phyloP scores from a whole-genome alignment of 2,888 invertebrate species.

The Yponomeuta evonymella region DNA sequence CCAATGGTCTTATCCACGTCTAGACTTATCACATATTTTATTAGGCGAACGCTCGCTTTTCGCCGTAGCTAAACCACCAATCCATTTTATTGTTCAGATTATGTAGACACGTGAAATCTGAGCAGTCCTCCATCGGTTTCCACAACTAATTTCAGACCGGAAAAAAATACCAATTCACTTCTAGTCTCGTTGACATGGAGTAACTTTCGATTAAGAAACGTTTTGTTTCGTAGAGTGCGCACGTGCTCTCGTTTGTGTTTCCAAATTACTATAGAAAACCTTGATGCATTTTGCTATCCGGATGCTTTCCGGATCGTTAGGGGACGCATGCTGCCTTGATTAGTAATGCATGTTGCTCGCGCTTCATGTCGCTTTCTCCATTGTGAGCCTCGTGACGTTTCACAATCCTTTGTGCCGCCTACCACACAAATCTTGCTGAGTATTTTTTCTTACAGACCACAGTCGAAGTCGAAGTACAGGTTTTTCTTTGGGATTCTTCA shows the following conservation, averaged over 20 bases:
- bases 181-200: not conserved
- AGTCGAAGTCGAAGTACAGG: constrained; percentile 28
- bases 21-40: too few species aligned
- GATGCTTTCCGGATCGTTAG: constrained; percentile 26
- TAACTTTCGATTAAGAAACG: constrained; percentile 4
- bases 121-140: not conserved
- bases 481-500: constrained; percentile 37
- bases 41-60: too few species aligned
- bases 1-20: too few species aligned
- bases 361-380: constrained; percentile 61
- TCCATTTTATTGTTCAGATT: not conserved
- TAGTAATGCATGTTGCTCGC: constrained; percentile 61
- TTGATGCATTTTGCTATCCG: not conserved
- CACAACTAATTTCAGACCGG: too few species aligned
- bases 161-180: too few species aligned
- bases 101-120: not conserved
- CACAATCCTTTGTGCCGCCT: constrained; percentile 56
- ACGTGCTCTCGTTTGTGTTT: not conserved
- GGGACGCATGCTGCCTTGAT: constrained; percentile 43
- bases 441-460: constrained; percentile 46
- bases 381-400: constrained; percentile 62
- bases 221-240: not conserved
- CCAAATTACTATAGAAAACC: constrained; percentile 6
- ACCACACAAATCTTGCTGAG: constrained; percentile 43
- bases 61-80: not conserved